A percentile compares a stretch with the other conserved stretches of the same genome.
Evolutionary conservation across 2,888 invertebrate genomes (phyloP).

Genomic region (Uropetala carovei): DNA sequence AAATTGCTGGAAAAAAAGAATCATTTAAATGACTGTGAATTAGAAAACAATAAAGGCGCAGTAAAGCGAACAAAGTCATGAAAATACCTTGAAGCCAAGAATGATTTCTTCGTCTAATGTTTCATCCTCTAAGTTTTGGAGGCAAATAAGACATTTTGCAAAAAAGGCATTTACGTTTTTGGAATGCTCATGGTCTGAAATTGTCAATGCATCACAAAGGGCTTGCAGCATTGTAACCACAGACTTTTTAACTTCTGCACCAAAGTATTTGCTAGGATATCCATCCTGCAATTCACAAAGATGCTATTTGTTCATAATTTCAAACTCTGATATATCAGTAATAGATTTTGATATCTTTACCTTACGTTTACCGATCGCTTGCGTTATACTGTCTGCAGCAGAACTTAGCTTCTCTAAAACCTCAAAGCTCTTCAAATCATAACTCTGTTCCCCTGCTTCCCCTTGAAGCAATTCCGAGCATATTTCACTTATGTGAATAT

Average conservation of each 20-base stretch:
- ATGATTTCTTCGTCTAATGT: neutral
- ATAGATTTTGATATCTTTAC: neutral
- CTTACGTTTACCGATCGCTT: neutral
- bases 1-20: slow-evolving; percentile 27
- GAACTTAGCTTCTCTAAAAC: slow-evolving; percentile 20
- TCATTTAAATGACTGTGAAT: neutral
- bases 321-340: neutral
- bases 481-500: neutral
- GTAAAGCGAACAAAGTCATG: neutral
- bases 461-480: slow-evolving; percentile 19
- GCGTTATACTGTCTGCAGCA: neutral
- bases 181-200: slow-evolving; percentile 3
- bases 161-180: neutral
- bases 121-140: neutral
- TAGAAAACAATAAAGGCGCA: neutral
- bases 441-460: neutral
- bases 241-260: neutral
- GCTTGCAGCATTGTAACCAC: slow-evolving; percentile 11
- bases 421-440: slow-evolving; percentile 16
- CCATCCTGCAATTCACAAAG: neutral
- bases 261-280: neutral
- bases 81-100: slow-evolving; percentile 9
- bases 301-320: neutral
- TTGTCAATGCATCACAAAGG: slow-evolving; percentile 44
- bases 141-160: slow-evolving; percentile 13